Percentiles rank a stretch among this genome's conserved stretches.
These are phyloP conservation scores for Drosophila willistoni DNA, from an alignment of 1,140 invertebrate species.

Conservation along the genomic window DNA sequence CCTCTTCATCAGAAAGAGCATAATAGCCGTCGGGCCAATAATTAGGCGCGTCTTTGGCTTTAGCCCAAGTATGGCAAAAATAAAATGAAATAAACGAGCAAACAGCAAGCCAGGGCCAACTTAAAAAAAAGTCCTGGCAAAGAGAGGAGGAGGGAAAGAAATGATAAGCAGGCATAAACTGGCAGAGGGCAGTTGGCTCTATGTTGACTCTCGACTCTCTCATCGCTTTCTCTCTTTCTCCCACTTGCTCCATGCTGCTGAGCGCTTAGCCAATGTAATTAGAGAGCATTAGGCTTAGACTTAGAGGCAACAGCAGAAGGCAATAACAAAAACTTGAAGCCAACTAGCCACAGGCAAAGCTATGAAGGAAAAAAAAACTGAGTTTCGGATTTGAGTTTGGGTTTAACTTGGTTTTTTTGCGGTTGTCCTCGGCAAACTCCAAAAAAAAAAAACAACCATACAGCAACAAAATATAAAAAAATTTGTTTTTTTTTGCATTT, in stretches of 20 bases:
- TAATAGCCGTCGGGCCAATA: conserved; percentile 57
- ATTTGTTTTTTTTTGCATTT: conserved; percentile 54
- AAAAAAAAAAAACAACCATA: conserved; percentile 22
- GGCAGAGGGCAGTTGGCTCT: conserved; percentile 31
- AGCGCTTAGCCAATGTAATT: conserved; percentile 66
- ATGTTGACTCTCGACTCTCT: conserved; percentile 30
- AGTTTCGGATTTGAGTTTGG: conserved; percentile 2
- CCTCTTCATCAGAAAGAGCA: background rate
- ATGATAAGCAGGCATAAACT: conserved; percentile 67
- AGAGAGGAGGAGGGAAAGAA: conserved; percentile 30
- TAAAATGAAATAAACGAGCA: conserved; percentile 23
- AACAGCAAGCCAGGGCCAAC: background rate
- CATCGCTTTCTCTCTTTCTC: background rate
- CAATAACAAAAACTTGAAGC: conserved; percentile 51
- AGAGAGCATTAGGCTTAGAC: conserved; percentile 77
- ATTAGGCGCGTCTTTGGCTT: conserved; percentile 61
- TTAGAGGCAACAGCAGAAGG: conserved; percentile 41
- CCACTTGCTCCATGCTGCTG: background rate
- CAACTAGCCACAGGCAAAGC: conserved; percentile 45
- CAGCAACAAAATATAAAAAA: conserved; percentile 28
- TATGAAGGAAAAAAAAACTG: conserved; percentile 1
- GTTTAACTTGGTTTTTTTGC: conserved; percentile 20
- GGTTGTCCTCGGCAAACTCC: conserved; percentile 14
- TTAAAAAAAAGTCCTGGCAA: conserved; percentile 3
- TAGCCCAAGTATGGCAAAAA: conserved; percentile 26